Base-by-base conservation (phyloP, 2,888 invertebrate species). In the Diploptera punctata region DNA sequence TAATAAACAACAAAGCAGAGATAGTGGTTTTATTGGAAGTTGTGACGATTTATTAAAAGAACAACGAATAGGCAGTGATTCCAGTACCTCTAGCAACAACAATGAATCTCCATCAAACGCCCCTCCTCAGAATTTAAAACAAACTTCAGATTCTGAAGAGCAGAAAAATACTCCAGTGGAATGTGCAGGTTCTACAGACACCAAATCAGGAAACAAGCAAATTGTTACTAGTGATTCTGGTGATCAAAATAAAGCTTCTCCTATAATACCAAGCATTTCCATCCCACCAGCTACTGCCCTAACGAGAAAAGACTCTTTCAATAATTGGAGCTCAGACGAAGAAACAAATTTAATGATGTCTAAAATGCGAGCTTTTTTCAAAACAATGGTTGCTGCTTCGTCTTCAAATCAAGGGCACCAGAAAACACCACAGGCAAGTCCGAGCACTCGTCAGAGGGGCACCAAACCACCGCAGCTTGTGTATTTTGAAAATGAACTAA, bases 281-380 rank as follows among this genome's bases (percentile, higher is more conserved):
- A 87, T 88, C 13, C 85, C 87, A 68, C 85, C 86, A 67, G 86
- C 84, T 77, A 81, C 81, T 7, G 87, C 90, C 16, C 83, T 95
- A 31, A 90, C 91, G 44, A 87, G 95, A 75, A 95, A 94, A 83
- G 95, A 95, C 82, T 94, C 94, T 81, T 95, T 95, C 84, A 95
- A 95, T 81, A 95, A 95, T 80, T 96, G 95, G 95, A 95, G 94
- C 76, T 95, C 95, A 2, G 95, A 96, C 80, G 96, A 96, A 81
- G 96, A 96, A 84, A 96, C 95, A 2, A 96, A 96, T 82, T 84
- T 95, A 57, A 96, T 96, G 95, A 96, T 96, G 95, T 93, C 93
- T 44, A 95, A 95, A 85, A 94, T 96, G 94, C 87, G 95, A 1
- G 94, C 94, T 78, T 95, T 96, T 82, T 95, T 96, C 82, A 95